Evolutionary conservation across 1,140 invertebrate species (phyloP), one percentile per base, ranked within the genome.

Genomic region (Hesperophylax magnus): DNA sequence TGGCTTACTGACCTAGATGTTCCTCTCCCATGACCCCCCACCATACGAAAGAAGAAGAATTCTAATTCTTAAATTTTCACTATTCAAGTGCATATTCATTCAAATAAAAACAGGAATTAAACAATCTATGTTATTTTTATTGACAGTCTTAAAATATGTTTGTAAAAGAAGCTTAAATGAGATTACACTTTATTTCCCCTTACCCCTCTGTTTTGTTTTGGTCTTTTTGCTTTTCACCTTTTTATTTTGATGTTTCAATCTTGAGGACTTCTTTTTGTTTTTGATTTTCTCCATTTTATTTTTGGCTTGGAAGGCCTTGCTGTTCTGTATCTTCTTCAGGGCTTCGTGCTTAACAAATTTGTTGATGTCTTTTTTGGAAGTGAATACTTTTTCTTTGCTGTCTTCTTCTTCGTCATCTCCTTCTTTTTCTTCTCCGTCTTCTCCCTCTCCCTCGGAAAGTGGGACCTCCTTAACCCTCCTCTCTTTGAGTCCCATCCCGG

Each of bases 281-380:
- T 91, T 89, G 56, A 91, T 85, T 81, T 90, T 89, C 65, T 95
- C 93, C 4, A 94, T 85, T 86, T 92, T 93, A 82, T 92, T 93
- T 85, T 95, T 95, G 86, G 91, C 91, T 89, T 94, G 92, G 86
- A 94, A 95, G 4, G 91, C 90, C 90, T 94, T 94, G 85, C 94
- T 95, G 79, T 94, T 93, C 85, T 94, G 91, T 9, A 95, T 89
- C 85, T 92, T 92, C 82, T 93, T 93, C 7, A 93, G 90, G 0
- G 93, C 93, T 86, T 93, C 91, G 74, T 92, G 92, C 84, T 94
- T 94, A 52, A 94, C 89, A 81, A 92, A 87, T 85, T 88, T 92
- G 81, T 94, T 93, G 3, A 95, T 86, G 82, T 94, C 92, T 85
- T 93, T 94, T 83, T 91, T 90, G 14, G 89, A 92, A 87, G 92